Evolutionary conservation across 2,797 vertebrate genomes (phyloP), one percentile per base, ranked within the genome.

Genomic region (Tragopan temminckii): DNA sequence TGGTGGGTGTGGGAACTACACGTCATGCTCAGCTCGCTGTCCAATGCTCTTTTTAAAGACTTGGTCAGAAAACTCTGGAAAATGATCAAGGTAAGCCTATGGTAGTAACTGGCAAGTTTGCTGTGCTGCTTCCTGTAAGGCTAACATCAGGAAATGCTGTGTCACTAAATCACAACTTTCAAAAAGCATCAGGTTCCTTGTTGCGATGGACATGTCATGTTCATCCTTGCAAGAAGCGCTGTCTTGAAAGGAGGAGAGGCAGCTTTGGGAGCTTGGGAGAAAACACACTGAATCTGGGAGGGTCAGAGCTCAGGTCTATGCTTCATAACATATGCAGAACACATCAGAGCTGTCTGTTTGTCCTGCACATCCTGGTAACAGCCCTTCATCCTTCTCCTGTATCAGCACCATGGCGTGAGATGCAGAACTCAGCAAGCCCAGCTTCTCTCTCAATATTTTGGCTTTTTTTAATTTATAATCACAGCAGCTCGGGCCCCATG

Each of bases 161-260:
- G 38, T 23, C 42, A 59, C 11, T 15, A 46, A 59, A 67, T 48
- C 36, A 24, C 74, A 78, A 33, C 1, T 3, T 24, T 48, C 75
- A 45, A 25, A 55, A 77, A 50, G 12, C 20, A 8, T 43, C 7
- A 16, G 61, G 9, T 57, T n/a, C 45, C 17, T 20, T 16, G 1
- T 29, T 48, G 38, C 33, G 5, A 58, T 0, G 42, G 29, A 23
- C 3, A 6, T 0, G 2, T 1, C 11, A 46, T 45, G 25, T 19
- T 70, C n/a, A 33, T 19, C 72, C 64, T 14, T 25, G 6, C 11
- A 5, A 18, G 66, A 70, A 50, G 24, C 15, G 5, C 29, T 25
- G 31, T n/a, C 27, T 55, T 13, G 33, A 68, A 27, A 90, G 46
- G 24, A 46, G 23, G 29, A 62, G 66, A 15, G 66, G 25, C 25